A percentile compares a stretch with the other conserved stretches of the same genome.
phyloP scores from a whole-genome alignment of 1,140 invertebrate genomes.

The Nylanderia fulva region DNA sequence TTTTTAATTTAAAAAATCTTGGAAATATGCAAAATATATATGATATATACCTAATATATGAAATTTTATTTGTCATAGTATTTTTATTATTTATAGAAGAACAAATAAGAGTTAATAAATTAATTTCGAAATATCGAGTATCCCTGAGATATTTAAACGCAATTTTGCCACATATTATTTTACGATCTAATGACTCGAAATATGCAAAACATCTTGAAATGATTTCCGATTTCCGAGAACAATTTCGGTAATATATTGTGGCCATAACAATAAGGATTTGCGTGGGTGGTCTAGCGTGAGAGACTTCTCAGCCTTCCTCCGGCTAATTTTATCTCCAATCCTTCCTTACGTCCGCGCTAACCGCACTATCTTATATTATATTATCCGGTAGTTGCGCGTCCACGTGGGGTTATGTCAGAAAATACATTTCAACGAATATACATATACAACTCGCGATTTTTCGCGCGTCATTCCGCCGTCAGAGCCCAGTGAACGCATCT shows the following conservation, averaged over 20 bases:
- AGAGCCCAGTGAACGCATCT: neutral
- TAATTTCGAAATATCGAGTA: neutral
- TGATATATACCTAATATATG: neutral
- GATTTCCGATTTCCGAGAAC: neutral
- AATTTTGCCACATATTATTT: conserved; percentile 4
- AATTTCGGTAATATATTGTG: conserved; percentile 10
- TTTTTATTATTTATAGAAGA: no score
- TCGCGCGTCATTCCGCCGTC: conserved; percentile 16
- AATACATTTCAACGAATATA: conserved; percentile 21
- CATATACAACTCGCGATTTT: neutral
- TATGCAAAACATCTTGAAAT: neutral
- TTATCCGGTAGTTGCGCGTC: conserved; percentile 20
- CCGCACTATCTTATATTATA: conserved; percentile 28
- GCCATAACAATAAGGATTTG: neutral
- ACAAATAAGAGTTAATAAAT: neutral
- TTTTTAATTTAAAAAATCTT: neutral
- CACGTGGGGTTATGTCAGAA: conserved; percentile 9
- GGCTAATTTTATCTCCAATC: conserved; percentile 32
- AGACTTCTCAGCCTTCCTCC: conserved; percentile 16
- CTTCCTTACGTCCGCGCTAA: conserved; percentile 32
- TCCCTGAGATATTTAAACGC: neutral
- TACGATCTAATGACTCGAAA: neutral
- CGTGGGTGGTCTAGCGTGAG: conserved; percentile 20
- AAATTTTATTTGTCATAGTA: no score
- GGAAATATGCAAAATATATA: neutral